Evolutionary conservation across 2,888 invertebrate genomes (phyloP), one percentile per base, ranked within the genome.

Genomic region (Parascotia fuliginaria): DNA sequence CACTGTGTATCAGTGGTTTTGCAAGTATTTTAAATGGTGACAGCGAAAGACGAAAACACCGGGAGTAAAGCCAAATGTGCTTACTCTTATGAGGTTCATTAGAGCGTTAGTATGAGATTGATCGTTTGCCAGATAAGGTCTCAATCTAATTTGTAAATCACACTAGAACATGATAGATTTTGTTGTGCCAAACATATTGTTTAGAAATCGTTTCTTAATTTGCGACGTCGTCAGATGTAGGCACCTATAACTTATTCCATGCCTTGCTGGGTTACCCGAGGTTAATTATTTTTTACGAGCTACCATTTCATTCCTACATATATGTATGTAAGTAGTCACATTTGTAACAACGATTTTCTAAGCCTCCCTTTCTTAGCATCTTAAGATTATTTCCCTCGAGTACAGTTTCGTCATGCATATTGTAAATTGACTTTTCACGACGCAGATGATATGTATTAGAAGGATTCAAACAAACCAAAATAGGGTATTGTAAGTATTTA

Each of bases 321-420:
- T 19, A 44, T 13, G 38, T 42, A 37, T 56, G 13, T n/a, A n/a
- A n/a, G n/a, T 13, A 31, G 43, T 13, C 9, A 36, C 37, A 41
- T 42, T 53, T 62, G 49, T 41, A 29, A 16, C 47, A 43, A 42
- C 40, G 45, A 47, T 49, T 53, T 43, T 16, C 45, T 16, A 42
- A 37, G 27, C 28, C 57, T 58, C 51, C 58, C 47, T 49, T 57
- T 49, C 29, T 13, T 36, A 33, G 27, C n/a, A 28, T 57, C 42
- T 49, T 65, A 44, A 46, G 34, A 60, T 62, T 62, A 62, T 63
- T 65, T 65, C 62, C 62, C 62, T 22, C 34, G 62, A 50, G 62
- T 22, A 50, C 39, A 41, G 39, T 46, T 36, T 32, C 41, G 24
- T 40, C 36, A 50, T 56, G 56, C 47, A 60, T 60, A 55, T 55